A percentile compares a stretch with the other conserved stretches of the same genome.
Conservation (phyloP, 2,888 invertebrate genomes). For the Bellardia bayeri region DNA sequence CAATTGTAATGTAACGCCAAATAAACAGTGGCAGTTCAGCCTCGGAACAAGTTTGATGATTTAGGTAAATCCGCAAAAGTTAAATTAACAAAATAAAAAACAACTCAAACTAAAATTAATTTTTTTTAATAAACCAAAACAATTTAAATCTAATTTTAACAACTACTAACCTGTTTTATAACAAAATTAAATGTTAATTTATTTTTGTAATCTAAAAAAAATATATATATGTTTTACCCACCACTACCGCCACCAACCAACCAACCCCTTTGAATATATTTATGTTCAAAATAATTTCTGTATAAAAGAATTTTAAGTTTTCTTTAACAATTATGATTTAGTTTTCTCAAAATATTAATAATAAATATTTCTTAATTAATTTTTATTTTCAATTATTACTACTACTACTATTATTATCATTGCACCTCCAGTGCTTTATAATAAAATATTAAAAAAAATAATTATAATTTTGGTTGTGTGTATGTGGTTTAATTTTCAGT, state of each 20-base stretch:
- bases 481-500: conserved; percentile 45
- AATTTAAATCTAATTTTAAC: conserved; percentile 48
- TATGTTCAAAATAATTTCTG: conserved; percentile 7
- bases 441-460: neutral
- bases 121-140: conserved; percentile 49
- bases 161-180: conserved; percentile 63
- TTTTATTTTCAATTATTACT: conserved; percentile 33
- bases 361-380: conserved; percentile 22
- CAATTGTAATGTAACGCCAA: conserved; percentile 78
- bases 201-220: conserved; percentile 52
- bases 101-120: conserved; percentile 42
- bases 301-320: conserved; percentile 47
- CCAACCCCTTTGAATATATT: conserved; percentile 40
- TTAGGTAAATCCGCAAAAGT: conserved; percentile 86
- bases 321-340: conserved; percentile 9
- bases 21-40: conserved; percentile 88
- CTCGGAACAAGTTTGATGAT: conserved; percentile 89
- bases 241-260: conserved; percentile 11
- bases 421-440: conserved; percentile 69
- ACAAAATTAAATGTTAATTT: conserved; percentile 65
- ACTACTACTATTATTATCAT: conserved; percentile 43
- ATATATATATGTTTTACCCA: conserved; percentile 26
- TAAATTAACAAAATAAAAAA: conserved; percentile 34
- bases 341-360: conserved; percentile 42
- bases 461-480: conserved; percentile 69